Evolutionary conservation across 2,797 vertebrate genomes (phyloP).

Genomic region (Mico argentatus): DNA sequence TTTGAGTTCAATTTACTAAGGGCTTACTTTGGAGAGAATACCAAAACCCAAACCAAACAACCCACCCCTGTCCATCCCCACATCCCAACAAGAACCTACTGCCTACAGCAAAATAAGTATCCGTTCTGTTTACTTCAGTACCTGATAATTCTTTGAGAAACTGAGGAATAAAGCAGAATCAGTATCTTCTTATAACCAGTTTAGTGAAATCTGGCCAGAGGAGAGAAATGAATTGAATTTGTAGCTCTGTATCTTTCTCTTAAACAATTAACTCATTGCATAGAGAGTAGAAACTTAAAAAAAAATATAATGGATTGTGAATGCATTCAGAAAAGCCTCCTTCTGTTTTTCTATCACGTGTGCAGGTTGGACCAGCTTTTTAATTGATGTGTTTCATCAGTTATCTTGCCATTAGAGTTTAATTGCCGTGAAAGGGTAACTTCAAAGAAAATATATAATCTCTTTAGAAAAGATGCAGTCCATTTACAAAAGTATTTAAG

Average conservation of each 20-base stretch:
- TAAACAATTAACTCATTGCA: background rate
- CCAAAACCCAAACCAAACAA: background rate
- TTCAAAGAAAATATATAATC: conserved; percentile 47
- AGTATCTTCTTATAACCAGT: background rate
- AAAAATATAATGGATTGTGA: conserved; percentile 7
- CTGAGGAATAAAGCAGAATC: background rate
- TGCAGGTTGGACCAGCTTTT: conserved; percentile 24
- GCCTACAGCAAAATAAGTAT: background rate
- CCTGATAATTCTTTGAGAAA: background rate
- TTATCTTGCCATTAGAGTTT: background rate
- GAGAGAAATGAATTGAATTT: conserved; percentile 25
- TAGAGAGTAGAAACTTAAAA: background rate
- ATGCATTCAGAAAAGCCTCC: background rate
- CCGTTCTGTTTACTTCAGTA: background rate
- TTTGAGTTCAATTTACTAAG: conserved; percentile 11
- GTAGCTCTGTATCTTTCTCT: background rate
- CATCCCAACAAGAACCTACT: background rate
- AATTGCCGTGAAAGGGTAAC: conserved; percentile 33
- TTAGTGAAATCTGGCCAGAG: background rate
- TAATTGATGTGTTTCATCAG: conserved; percentile 43
- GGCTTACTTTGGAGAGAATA: background rate
- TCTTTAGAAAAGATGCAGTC: background rate
- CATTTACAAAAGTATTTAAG: conserved; percentile 58
- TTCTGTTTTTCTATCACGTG: conserved; percentile 29
- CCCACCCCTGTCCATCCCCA: background rate